phyloP scores from a whole-genome alignment of 1,140 invertebrate genomes.

The Glossosoma conforme region DNA sequence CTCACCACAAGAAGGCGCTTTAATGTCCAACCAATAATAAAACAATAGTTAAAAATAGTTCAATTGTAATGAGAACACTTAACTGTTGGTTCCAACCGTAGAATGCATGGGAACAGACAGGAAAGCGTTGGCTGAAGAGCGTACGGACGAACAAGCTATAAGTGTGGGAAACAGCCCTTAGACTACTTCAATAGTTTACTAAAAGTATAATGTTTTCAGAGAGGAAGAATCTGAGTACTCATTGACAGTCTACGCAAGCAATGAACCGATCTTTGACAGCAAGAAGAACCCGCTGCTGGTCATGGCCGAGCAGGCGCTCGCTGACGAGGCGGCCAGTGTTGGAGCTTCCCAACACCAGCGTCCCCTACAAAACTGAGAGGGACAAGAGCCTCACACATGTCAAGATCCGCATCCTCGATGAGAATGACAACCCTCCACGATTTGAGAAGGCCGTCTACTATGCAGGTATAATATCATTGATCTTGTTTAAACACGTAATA shows the following conservation, averaged over 20 bases:
- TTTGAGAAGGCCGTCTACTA: constrained; percentile 73
- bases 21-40: too few relatives aligned
- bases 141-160: too few relatives aligned
- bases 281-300: constrained; percentile 30
- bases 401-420: constrained; percentile 69
- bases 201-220: constrained; percentile 37
- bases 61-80: too few relatives aligned
- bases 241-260: constrained; percentile 75
- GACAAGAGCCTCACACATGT: constrained; percentile 66
- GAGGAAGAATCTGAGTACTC: constrained; percentile 66
- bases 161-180: too few relatives aligned
- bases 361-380: constrained; percentile 40
- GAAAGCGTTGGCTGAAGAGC: too few relatives aligned
- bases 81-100: too few relatives aligned
- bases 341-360: constrained; percentile 22
- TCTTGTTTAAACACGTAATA: constrained; percentile 6
- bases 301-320: constrained; percentile 40
- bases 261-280: constrained; percentile 69
- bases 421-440: constrained; percentile 80
- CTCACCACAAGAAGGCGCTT: too few relatives aligned
- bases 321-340: constrained; percentile 38
- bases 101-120: too few relatives aligned
- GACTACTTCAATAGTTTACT: not conserved
- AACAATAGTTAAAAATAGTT: too few relatives aligned
- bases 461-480: constrained; percentile 50